Evolutionary conservation across 23 tunicate species (phyloP).

Genomic region (Trididemnum miniatum): DNA sequence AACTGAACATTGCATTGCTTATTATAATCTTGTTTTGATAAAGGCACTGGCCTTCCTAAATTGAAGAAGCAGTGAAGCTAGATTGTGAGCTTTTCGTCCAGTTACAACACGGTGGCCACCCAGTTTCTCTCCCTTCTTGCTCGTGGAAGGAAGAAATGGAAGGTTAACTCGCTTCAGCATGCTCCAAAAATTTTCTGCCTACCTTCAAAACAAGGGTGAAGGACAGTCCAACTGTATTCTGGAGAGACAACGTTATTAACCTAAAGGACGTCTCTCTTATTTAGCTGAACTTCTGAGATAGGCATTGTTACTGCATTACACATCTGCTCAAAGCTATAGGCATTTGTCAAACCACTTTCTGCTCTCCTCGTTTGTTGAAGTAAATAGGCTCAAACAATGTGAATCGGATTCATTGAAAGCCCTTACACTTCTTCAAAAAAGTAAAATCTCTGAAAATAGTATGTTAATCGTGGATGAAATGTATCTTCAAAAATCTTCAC

Average conservation of each 20-base stretch:
- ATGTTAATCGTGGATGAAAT: constrained; percentile 1
- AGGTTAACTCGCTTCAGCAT: constrained; percentile 6
- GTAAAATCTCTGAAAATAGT: background rate
- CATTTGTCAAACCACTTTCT: background rate
- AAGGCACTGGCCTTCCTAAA: background rate
- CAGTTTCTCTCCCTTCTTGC: constrained; percentile 1
- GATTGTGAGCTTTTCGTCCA: constrained; percentile 7
- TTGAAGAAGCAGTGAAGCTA: constrained; percentile 1
- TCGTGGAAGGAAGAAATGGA: background rate
- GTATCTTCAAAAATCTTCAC: constrained; percentile 9
- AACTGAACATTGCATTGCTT: background rate
- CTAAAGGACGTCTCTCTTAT: background rate
- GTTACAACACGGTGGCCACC: background rate
- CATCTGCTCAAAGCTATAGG: constrained; percentile 1
- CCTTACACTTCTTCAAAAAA: background rate
- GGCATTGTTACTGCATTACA: background rate
- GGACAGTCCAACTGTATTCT: background rate
- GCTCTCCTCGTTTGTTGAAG: background rate
- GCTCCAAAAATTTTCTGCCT: constrained; percentile 11
- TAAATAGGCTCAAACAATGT: constrained; percentile 2
- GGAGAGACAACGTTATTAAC: constrained; percentile 8
- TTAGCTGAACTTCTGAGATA: background rate
- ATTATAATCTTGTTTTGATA: constrained; percentile 25
- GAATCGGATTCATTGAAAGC: background rate
- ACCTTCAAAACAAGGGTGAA: background rate